Conservation (phyloP, 2,888 invertebrate genomes). For the Erpobdella octoculata region DNA sequence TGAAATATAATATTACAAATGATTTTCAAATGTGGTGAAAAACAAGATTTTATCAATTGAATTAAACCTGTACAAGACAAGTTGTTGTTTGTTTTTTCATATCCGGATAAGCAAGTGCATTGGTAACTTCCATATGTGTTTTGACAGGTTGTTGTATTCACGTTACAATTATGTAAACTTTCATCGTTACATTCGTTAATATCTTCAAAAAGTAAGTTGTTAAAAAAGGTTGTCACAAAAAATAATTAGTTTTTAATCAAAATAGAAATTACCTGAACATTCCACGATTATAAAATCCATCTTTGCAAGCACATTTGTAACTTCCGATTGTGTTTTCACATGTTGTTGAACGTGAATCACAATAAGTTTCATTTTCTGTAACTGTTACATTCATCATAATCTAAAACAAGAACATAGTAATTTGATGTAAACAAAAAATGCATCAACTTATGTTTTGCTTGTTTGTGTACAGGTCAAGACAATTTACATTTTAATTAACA, state of each 20-base stretch:
- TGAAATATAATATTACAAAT: too few relatives aligned
- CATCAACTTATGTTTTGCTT: neutral
- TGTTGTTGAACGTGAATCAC: neutral
- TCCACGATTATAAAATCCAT: neutral
- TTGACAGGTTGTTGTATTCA: neutral
- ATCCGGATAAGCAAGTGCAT: neutral
- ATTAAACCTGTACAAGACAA: too few relatives aligned
- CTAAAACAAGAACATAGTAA: neutral
- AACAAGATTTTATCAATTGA: too few relatives aligned
- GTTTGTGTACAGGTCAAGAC: neutral
- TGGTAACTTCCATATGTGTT: neutral
- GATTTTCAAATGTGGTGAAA: too few relatives aligned
- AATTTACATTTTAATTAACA: too few relatives aligned
- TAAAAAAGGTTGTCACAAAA: too few relatives aligned
- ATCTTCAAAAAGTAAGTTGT: neutral
- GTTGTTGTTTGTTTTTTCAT: neutral
- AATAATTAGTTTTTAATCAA: too few relatives aligned
- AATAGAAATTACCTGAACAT: constrained; percentile 5
- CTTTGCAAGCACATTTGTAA: neutral
- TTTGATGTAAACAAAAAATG: too few relatives aligned
- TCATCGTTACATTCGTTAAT: neutral
- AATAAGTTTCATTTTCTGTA: neutral
- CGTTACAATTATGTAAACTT: neutral
- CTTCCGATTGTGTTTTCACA: neutral
- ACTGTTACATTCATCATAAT: neutral